Evolutionary conservation across 2,113 vertebrate genomes (phyloP).

Genomic region (Ascaphus truei): DNA sequence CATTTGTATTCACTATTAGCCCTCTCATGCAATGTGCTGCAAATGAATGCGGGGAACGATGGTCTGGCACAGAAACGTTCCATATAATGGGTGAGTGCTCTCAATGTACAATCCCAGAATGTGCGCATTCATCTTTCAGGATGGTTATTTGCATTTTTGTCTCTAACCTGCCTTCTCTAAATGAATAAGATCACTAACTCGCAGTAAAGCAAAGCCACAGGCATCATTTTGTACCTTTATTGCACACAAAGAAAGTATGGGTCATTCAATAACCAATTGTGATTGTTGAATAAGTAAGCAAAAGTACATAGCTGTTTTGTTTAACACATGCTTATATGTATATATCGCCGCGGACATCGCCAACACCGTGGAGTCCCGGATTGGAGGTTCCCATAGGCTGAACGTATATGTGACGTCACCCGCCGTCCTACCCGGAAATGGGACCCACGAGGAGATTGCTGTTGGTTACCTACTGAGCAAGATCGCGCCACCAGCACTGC

Average conservation of each 20-base stretch:
- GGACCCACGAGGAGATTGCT: too few species aligned
- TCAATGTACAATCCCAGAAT: neutral
- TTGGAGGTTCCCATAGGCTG: too few species aligned
- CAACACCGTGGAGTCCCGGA: too few species aligned
- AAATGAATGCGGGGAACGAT: neutral
- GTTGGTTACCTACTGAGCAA: too few species aligned
- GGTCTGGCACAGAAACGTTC: neutral
- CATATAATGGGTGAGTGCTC: neutral
- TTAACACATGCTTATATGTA: too few species aligned
- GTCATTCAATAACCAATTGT: too few species aligned
- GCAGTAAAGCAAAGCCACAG: neutral
- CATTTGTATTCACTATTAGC: too few species aligned
- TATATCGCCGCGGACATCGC: too few species aligned
- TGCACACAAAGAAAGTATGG: too few species aligned
- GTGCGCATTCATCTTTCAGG: neutral
- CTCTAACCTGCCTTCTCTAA: neutral
- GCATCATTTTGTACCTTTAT: neutral
- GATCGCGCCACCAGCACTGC: too few species aligned
- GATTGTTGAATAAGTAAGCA: neutral
- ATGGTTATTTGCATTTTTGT: neutral
- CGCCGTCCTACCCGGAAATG: too few species aligned
- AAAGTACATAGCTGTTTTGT: neutral
- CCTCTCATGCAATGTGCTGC: neutral
- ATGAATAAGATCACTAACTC: neutral
- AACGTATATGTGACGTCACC: too few species aligned